Conservation (phyloP, 2,113 vertebrate genomes). For the Hipposideros armiger region DNA sequence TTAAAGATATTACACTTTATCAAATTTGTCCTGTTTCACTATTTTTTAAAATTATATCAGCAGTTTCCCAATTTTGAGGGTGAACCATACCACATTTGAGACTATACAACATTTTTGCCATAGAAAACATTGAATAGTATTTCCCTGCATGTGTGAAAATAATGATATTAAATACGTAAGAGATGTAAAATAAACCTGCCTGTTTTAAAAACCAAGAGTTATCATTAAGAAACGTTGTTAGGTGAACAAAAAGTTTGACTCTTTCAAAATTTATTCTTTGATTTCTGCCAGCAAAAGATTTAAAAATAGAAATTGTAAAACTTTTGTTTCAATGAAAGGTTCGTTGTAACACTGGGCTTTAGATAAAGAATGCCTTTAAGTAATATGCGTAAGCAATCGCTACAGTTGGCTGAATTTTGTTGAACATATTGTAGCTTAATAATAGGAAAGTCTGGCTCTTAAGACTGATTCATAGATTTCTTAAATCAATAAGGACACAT, state of each 20-base stretch:
- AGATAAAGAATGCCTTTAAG: neutral
- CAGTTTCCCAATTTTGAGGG: neutral
- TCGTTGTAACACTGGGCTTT: neutral
- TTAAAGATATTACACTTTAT: neutral
- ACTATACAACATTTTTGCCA: neutral
- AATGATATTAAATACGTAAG: neutral
- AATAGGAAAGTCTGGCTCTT: conserved; percentile 58
- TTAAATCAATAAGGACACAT: conserved; percentile 72
- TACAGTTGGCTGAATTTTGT: neutral
- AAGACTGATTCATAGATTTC: conserved; percentile 65
- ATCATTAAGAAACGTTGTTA: neutral
- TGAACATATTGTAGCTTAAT: conserved; percentile 27
- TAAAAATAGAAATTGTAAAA: neutral
- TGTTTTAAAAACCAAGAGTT: conserved; percentile 28
- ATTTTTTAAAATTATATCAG: neutral
- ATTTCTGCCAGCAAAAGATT: conserved; percentile 8
- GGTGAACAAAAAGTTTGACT: neutral
- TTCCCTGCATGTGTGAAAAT: neutral
- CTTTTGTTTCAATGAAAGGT: neutral
- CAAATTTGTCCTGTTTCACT: neutral
- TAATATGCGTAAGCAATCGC: neutral
- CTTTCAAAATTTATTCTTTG: neutral
- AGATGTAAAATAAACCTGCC: neutral
- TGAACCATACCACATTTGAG: neutral
- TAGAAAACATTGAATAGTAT: neutral